These are phyloP conservation scores for Lophotriccus pileatus DNA, from an alignment of 2,797 vertebrate species.

Conservation along the genomic window DNA sequence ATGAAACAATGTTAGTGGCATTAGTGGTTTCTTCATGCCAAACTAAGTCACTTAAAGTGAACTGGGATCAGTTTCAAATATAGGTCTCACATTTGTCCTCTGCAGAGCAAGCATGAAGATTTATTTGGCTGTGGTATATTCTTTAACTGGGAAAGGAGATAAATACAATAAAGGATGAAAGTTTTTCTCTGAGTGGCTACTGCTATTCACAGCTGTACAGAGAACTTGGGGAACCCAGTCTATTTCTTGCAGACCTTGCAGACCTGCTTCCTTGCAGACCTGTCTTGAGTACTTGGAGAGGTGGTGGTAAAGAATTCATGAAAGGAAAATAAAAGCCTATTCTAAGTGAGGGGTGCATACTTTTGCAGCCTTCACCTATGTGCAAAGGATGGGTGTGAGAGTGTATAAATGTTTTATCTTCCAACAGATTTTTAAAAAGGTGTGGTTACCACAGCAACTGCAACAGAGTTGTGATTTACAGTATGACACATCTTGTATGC, in stretches of 20 bases:
- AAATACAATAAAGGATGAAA: background rate
- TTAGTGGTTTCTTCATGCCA: background rate
- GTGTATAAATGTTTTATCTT: background rate
- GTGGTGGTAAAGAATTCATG: background rate
- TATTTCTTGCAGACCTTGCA: background rate
- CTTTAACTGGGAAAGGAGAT: background rate
- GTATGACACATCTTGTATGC: background rate
- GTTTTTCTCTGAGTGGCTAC: background rate
- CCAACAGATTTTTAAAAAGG: background rate
- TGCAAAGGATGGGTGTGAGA: background rate
- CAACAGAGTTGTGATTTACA: background rate
- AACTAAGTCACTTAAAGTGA: background rate
- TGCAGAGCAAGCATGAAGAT: background rate
- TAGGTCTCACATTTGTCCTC: background rate
- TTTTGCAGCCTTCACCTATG: background rate
- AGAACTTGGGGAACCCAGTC: background rate
- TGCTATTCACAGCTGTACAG: background rate
- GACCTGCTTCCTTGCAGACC: background rate
- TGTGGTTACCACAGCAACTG: conserved; percentile 32
- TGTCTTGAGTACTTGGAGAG: background rate
- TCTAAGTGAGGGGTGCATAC: background rate
- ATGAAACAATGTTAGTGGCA: background rate
- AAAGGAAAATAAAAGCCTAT: background rate
- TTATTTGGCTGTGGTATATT: background rate
- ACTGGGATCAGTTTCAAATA: background rate